Conservation (phyloP, 2,113 vertebrate species). For the Melanostigma gelatinosum region DNA sequence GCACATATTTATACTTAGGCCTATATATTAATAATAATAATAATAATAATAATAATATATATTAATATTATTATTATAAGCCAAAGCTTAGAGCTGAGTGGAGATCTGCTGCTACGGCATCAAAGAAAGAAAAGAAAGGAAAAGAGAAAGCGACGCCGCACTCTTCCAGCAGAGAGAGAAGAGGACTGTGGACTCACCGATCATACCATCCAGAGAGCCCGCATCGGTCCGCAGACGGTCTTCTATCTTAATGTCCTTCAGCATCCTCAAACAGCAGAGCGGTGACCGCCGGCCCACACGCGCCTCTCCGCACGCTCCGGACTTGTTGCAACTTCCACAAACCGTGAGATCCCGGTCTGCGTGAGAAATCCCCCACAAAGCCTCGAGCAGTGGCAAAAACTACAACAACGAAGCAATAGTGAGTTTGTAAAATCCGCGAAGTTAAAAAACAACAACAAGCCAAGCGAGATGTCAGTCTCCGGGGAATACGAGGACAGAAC, state of each 20-base stretch:
- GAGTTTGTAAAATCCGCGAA: not conserved
- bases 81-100: not conserved
- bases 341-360: not conserved
- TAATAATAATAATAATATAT: not conserved
- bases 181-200: conserved; percentile 82
- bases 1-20: no score
- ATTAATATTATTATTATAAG: not conserved
- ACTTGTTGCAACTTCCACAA: conserved; percentile 83
- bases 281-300: conserved; percentile 73
- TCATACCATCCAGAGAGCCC: conserved; percentile 81
- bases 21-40: not conserved
- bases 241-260: conserved; percentile 79
- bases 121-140: no score
- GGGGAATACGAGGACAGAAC: not conserved
- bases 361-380: not conserved
- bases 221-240: conserved; percentile 82
- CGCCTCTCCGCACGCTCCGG: conserved; percentile 75
- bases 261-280: conserved; percentile 82
- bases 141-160: no score
- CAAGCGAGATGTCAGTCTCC: not conserved
- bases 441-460: not conserved
- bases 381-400: not conserved
- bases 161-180: no score
- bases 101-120: no score
- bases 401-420: not conserved